Percentiles rank a stretch among this genome's conserved stretches.
These are phyloP conservation scores for Carcinoscorpius rotundicauda DNA, from an alignment of 1,140 invertebrate species.

Conservation along the genomic window DNA sequence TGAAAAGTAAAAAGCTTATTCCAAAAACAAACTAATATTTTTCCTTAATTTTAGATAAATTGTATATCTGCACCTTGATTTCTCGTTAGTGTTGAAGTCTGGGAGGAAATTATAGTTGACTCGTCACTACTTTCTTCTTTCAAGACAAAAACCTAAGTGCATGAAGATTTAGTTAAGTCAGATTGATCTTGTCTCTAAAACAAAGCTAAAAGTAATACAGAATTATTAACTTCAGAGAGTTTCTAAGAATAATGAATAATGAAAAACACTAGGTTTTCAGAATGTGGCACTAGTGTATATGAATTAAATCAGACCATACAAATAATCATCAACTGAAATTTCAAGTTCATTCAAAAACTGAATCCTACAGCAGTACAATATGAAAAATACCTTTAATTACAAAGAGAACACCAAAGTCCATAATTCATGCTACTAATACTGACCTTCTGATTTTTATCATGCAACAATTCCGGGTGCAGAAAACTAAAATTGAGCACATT, in stretches of 20 bases:
- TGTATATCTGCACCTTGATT: slow-evolving; percentile 47
- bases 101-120: slow-evolving; percentile 91
- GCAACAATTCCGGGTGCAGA: slow-evolving; percentile 46
- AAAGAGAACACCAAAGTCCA: too few relatives aligned
- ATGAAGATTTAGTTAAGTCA: slow-evolving; percentile 10
- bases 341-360: neutral
- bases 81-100: slow-evolving; percentile 86
- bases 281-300: neutral
- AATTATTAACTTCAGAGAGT: too few relatives aligned
- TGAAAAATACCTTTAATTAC: too few relatives aligned
- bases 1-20: too few relatives aligned
- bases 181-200: slow-evolving; percentile 29
- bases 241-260: too few relatives aligned
- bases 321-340: neutral
- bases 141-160: slow-evolving; percentile 11
- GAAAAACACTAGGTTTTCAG: too few relatives aligned
- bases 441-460: slow-evolving; percentile 12
- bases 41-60: too few relatives aligned
- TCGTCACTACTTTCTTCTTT: slow-evolving; percentile 90
- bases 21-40: too few relatives aligned
- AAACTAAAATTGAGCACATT: slow-evolving; percentile 82
- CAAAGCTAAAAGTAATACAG: neutral
- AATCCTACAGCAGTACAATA: too few relatives aligned
- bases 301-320: neutral
- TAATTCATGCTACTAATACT: neutral